A percentile compares a stretch with the other conserved stretches of the same genome.
phyloP scores from a whole-genome alignment of 2,113 vertebrate species.

The Cololabis saira region DNA sequence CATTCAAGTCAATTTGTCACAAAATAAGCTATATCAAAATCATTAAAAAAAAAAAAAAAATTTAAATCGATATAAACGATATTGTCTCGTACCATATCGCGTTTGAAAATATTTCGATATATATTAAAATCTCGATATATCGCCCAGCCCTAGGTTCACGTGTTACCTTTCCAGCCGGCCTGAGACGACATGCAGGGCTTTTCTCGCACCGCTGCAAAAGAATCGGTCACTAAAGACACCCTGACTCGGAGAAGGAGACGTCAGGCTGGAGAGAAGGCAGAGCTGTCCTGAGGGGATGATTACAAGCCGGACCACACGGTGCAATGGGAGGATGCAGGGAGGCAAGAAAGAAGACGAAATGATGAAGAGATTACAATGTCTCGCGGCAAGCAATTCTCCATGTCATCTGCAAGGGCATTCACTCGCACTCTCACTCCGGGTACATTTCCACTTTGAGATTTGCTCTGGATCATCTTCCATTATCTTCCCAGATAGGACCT shows the following conservation, averaged over 20 bases:
- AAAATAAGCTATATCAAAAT: no score
- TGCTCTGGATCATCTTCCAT: conserved; percentile 59
- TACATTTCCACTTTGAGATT: conserved; percentile 47
- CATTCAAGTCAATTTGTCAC: no score
- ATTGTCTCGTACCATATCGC: no score
- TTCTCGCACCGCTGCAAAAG: conserved; percentile 17
- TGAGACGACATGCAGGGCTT: neutral
- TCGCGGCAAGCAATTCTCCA: conserved; percentile 56
- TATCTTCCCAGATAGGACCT: conserved; percentile 48
- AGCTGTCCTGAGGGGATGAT: conserved; percentile 66
- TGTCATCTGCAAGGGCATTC: conserved; percentile 56
- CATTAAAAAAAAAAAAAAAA: no score
- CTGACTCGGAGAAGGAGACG: conserved; percentile 38
- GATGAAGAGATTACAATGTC: conserved; percentile 68
- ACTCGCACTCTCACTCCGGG: conserved; percentile 42
- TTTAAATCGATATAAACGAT: no score
- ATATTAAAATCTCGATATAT: no score
- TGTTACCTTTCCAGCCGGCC: conserved; percentile 2
- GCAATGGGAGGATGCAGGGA: conserved; percentile 49
- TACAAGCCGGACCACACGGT: conserved; percentile 58
- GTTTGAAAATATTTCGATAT: no score
- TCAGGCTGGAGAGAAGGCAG: conserved; percentile 49
- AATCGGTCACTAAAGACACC: conserved; percentile 14
- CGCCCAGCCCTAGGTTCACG: no score
- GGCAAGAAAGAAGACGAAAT: conserved; percentile 40